Base-by-base conservation (phyloP, 2,888 invertebrate genomes). In the Stegana nigrithorax region DNA sequence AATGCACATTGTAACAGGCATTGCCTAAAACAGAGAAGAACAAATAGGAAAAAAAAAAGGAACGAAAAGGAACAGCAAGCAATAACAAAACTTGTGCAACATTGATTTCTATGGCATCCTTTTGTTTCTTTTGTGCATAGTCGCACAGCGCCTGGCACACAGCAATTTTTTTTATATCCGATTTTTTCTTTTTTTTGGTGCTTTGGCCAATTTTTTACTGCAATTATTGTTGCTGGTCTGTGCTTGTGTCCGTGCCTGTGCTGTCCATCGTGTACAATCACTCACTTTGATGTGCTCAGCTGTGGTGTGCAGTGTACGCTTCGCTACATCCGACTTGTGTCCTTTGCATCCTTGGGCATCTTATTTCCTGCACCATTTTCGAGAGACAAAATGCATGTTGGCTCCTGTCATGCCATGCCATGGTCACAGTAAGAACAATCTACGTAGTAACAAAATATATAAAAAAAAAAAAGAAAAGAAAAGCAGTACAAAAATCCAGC, bases 291-390 rank as follows among this genome's bases (percentile, higher is more conserved):
- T 55, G 29, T 53, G 53, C 36, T 55, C n/a, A 6, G n/a, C 42
- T 50, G 26, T 14, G 25, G 5, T 55, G 19, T 55, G 45, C 23
- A 6, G 2, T n/a, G n/a, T n/a, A 29, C 10, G 14, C 2, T 51
- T 3, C 19, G n/a, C 32, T 12, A 19, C 23, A 36, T 36, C 17
- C 55, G 25, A 50, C n/a, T 7, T 44, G 17, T 6, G 26, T 26
- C 32, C 39, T 66, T 75, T 66, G 62, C 65, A 59, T 60, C 39
- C 39, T n/a, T 5, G n/a, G 39, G 39, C 39, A 63, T 76, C 70
- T 73, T 73, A 62, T 69, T 19, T 32, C 10, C 32, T 32, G 10
- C 36, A 3, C 39, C 17, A n/a, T 39, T 39, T 39, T n/a, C n/a
- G n/a, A n/a, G n/a, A n/a, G n/a, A n/a, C n/a, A 29, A 25, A n/a